Evolutionary conservation across 2,113 vertebrate species (phyloP), one percentile per base, ranked within the genome.

Genomic region (Macquaria ambigua): DNA sequence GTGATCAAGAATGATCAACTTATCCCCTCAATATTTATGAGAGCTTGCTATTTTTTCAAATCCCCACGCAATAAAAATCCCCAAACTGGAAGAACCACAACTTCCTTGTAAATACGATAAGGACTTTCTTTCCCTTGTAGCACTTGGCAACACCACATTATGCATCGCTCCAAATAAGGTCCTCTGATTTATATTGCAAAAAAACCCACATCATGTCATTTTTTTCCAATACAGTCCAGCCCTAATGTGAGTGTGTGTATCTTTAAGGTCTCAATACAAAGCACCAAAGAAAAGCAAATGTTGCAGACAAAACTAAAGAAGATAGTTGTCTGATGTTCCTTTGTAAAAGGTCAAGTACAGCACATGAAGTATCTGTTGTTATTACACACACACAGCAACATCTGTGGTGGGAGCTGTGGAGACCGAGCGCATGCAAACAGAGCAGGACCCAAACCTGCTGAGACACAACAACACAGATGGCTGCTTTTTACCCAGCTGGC

Each of bases 381-480:
- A 21, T 55, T n/a, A 15, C n/a, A 71, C 52, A 74, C 53, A 80
- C 61, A 79, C 39, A 43, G 34, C 21, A 77, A 76, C 81, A 88
- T 82, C 69, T 83, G 86, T 25, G 77, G 69, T 68, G 77, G 76
- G 61, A 73, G 58, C 71, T 79, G 81, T 48, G 81, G 79, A 73
- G 52, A 66, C 58, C 0, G 43, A 66, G 53, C 68, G 59, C 66
- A 74, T 73, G 68, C 76, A 81, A 70, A 87, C 55, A 82, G 59
- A 75, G 41, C 83, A 56, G 83, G 71, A 84, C 67, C 62, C 20
- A 74, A 85, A 81, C 66, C 88, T 82, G 71, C 73, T 31, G 81
- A 84, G 85, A 85, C 75, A 77, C 77, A 78, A 79, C 72, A 64
- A 53, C 80, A 87, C 87, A 92, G 88, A 89, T 85, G 84, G 84